Evolutionary conservation across 2,113 vertebrate genomes (phyloP), one percentile per base, ranked within the genome.

Genomic region (Chlorocebus sabaeus): DNA sequence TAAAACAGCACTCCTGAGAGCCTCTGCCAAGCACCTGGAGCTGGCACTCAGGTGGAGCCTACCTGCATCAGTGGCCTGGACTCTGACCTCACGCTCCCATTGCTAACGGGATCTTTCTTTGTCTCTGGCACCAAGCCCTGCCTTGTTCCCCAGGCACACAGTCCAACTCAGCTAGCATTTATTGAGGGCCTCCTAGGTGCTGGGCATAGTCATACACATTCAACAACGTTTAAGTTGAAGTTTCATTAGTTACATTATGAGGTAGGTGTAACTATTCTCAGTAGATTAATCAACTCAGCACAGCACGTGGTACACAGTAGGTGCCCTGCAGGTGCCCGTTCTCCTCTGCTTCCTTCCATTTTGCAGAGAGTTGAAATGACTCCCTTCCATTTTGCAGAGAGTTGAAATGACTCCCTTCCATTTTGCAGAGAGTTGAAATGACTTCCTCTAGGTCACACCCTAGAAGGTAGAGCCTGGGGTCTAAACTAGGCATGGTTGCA

Each of bases 11-110:
- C 8, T 30, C 75, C 14, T 0, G 9, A 76, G 45, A 67, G 25
- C 48, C 17, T 73, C 10, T 9, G 57, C 38, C 4, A 6, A 32
- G 0, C 0, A 5, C 40, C 84, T 13, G 9, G 13, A 35, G 88
- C 38, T 38, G 75, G 75, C 45, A 27, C 43, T 92, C 11, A 2
- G 85, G 43, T 4, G 9, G 1, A 30, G 59, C 17, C 14, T 30
- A 0, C 3, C 6, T 40, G 40, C 5, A 2, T 23, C 23, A 25
- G 20, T 4, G 1, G 32, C 59, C 70, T 40, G 38, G 43, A 25
- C 52, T 38, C 30, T 6, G 73, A 64, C 22, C 35, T 38, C 17
- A 4, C 1, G 2, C n/a, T 72, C 17, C 22, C 25, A 25, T 27
- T 6, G 14, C 8, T 18, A 12, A 7, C 22, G 20, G 14, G 48